Percentiles rank a stretch among this genome's conserved stretches.
These are phyloP conservation scores for Drosophila bunnanda DNA, from an alignment of 2,888 invertebrate genomes.

Conservation along the genomic window DNA sequence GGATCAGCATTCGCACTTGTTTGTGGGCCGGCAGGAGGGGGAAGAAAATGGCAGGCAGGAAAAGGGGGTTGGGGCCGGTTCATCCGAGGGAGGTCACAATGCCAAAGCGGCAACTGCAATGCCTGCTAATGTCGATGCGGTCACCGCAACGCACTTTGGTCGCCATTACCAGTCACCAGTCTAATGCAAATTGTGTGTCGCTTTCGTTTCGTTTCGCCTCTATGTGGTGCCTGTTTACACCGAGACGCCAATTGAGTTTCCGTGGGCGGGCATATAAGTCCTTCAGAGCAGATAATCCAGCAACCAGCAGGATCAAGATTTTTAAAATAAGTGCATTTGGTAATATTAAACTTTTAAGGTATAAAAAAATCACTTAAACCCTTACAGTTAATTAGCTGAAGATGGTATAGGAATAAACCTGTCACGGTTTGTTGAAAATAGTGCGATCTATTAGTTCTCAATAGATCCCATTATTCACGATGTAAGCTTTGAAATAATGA, in stretches of 20 bases:
- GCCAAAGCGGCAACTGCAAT: conserved; percentile 25
- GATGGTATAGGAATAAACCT: background rate
- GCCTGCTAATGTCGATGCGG: conserved; percentile 38
- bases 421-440: too few species aligned
- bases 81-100: conserved; percentile 7
- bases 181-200: conserved; percentile 65
- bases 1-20: conserved; percentile 52
- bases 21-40: background rate
- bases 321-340: too few species aligned
- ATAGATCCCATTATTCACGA: background rate
- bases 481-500: background rate
- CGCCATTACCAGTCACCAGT: conserved; percentile 18
- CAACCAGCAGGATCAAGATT: background rate
- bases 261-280: conserved; percentile 10
- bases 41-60: too few species aligned
- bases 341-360: background rate
- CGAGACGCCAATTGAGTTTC: conserved; percentile 5
- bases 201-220: conserved; percentile 17
- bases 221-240: conserved; percentile 17
- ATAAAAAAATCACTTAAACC: background rate
- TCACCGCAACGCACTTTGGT: conserved; percentile 41
- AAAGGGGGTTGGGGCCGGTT: too few species aligned
- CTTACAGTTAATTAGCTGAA: background rate
- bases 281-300: background rate
- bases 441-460: background rate